Conservation (phyloP, 2,797 vertebrate species). For the Myripristis jacobus region DNA sequence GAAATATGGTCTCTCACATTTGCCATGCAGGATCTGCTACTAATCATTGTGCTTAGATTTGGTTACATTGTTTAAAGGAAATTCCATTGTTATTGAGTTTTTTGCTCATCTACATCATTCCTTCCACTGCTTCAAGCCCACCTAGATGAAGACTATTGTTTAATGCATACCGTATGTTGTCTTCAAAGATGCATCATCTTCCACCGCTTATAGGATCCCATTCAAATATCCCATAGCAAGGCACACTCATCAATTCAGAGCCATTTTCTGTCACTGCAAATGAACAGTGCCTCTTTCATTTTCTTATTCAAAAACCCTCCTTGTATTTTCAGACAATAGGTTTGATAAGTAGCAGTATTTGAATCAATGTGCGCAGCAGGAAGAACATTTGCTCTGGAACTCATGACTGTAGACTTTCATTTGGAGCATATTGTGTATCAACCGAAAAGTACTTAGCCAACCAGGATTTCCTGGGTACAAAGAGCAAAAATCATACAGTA, state of each 20-base stretch:
- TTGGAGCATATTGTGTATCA: background rate
- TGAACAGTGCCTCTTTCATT: background rate
- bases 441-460: background rate
- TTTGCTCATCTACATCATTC: background rate
- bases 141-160: background rate
- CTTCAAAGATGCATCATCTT: background rate
- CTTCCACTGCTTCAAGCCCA: background rate
- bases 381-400: background rate
- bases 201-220: background rate
- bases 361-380: background rate
- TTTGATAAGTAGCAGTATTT: background rate
- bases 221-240: background rate
- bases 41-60: background rate
- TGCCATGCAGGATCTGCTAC: background rate
- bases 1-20: background rate
- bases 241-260: background rate
- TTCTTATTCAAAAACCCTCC: background rate
- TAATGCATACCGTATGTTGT: background rate
- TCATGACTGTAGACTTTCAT: background rate
- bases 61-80: background rate
- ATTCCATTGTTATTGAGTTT: constrained; percentile 1
- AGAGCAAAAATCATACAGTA: background rate
- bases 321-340: background rate
- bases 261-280: background rate
- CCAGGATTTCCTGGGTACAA: background rate